Evolutionary conservation across 2,888 invertebrate species (phyloP).

Genomic region (Meta bourneti): DNA sequence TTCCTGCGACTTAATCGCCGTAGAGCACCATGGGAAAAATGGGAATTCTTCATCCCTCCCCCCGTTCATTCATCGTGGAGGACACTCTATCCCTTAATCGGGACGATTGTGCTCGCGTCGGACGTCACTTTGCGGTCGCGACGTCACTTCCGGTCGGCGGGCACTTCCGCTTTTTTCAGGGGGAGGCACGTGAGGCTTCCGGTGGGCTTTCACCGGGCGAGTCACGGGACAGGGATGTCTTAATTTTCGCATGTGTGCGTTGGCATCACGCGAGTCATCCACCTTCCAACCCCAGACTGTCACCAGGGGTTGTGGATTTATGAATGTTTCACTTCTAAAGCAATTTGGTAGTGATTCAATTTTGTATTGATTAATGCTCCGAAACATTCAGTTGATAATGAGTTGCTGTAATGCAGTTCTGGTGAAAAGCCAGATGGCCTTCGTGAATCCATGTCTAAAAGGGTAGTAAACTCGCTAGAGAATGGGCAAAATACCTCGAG

Average conservation of each 20-base stretch:
- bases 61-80: slow-evolving; percentile 23
- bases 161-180: slow-evolving; percentile 6
- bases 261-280: neutral
- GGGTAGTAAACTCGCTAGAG: no score
- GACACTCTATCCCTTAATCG: slow-evolving; percentile 44
- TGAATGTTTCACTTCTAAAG: no score
- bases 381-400: no score
- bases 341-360: no score
- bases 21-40: neutral
- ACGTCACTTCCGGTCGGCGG: slow-evolving; percentile 56
- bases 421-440: no score
- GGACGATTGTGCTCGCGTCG: slow-evolving; percentile 31
- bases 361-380: no score
- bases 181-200: slow-evolving; percentile 40
- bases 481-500: no score
- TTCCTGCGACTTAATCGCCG: neutral
- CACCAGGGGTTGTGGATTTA: neutral
- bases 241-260: slow-evolving; percentile 9
- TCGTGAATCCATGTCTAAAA: no score
- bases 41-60: neutral
- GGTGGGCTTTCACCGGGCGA: neutral
- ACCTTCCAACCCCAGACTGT: neutral
- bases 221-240: slow-evolving; percentile 41
- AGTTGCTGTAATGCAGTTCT: no score
- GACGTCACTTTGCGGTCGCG: slow-evolving; percentile 59